Evolutionary conservation across 2,888 invertebrate genomes (phyloP).

Genomic region (Synergus itoensis): DNA sequence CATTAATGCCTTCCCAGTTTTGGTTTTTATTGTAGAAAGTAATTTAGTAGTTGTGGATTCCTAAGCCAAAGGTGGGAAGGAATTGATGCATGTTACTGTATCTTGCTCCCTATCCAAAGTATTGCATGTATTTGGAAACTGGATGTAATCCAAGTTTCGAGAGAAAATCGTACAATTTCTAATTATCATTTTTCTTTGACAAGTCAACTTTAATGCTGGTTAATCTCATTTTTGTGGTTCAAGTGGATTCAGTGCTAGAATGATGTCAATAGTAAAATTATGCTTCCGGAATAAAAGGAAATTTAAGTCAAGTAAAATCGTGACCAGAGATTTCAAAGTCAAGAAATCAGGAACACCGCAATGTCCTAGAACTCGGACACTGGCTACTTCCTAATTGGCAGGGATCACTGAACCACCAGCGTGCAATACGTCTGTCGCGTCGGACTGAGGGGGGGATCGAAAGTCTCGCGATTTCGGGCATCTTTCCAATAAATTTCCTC

Average conservation of each 20-base stretch:
- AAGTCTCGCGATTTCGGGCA: constrained; percentile 43
- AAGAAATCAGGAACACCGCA: neutral
- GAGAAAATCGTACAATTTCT: neutral
- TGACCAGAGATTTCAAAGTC: neutral
- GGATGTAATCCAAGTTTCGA: neutral
- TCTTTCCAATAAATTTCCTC: constrained; percentile 43
- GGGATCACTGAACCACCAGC: constrained; percentile 40
- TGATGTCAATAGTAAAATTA: neutral
- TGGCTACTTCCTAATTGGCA: constrained; percentile 26
- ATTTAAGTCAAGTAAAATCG: neutral
- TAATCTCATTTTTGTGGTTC: neutral
- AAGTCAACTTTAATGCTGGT: neutral
- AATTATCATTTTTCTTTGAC: neutral
- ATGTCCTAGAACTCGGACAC: neutral
- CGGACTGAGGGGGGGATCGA: neutral
- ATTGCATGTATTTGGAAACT: constrained; percentile 30
- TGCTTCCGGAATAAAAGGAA: neutral
- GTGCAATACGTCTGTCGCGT: neutral
- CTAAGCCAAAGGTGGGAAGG: neutral
- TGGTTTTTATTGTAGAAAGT: constrained; percentile 17
- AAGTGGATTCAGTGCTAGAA: neutral
- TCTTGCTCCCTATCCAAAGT: constrained; percentile 18
- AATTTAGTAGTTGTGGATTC: neutral
- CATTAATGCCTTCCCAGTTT: constrained; percentile 12
- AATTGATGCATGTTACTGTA: constrained; percentile 16